phyloP scores from a whole-genome alignment of 1,140 invertebrate species.

The Zophobas atratus region DNA sequence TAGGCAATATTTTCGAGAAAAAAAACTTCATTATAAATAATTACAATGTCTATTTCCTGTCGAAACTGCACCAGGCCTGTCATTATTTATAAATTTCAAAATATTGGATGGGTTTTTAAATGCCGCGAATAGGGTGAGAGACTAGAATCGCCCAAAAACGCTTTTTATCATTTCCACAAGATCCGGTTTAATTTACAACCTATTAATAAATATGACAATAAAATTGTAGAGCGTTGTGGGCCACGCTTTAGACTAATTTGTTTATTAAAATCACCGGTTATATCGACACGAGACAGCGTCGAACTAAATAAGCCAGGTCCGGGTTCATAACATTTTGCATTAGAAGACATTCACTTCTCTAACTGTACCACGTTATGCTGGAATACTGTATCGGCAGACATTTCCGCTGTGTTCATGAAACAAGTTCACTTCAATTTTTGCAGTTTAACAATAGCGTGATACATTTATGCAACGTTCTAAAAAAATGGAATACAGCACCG shows the following conservation, averaged over 20 bases:
- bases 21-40: slow-evolving; percentile 42
- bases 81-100: slow-evolving; percentile 41
- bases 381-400: slow-evolving; percentile 17
- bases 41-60: slow-evolving; percentile 34
- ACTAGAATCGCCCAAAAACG: not conserved
- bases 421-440: not conserved
- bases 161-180: not conserved
- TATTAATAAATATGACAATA: slow-evolving; percentile 27
- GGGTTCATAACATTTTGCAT: slow-evolving; percentile 41
- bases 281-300: slow-evolving; percentile 6
- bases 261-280: slow-evolving; percentile 33
- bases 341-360: slow-evolving; percentile 40
- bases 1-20: slow-evolving; percentile 26
- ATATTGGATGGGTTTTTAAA: slow-evolving; percentile 33
- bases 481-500: not conserved
- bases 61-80: slow-evolving; percentile 19
- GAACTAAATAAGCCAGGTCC: slow-evolving; percentile 34
- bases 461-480: not conserved
- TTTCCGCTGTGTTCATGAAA: slow-evolving; percentile 4
- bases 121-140: slow-evolving; percentile 18
- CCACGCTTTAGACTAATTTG: slow-evolving; percentile 33
- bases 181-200: slow-evolving; percentile 13
- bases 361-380: slow-evolving; percentile 18
- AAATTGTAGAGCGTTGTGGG: not conserved
- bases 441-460: no score